These are phyloP conservation scores for Stramonita haemastoma DNA, from an alignment of 2,888 invertebrate species.

Conservation along the genomic window DNA sequence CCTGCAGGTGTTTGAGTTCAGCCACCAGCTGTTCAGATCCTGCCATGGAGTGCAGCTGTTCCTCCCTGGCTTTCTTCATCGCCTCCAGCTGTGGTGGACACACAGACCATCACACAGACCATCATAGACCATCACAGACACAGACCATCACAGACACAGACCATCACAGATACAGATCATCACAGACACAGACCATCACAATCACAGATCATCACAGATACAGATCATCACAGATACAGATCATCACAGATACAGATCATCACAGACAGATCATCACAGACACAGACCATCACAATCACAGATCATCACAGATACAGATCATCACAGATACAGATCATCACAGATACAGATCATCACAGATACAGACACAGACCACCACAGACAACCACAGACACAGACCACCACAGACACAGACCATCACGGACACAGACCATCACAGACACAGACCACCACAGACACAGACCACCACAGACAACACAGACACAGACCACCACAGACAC, in stretches of 20 bases:
- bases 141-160: not conserved
- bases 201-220: not conserved
- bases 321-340: too few relatives aligned
- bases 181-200: not conserved
- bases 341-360: too few relatives aligned
- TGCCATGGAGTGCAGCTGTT: constrained; percentile 43
- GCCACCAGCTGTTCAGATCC: constrained; percentile 47
- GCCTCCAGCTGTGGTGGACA: constrained; percentile 49
- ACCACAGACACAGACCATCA: not conserved
- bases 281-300: too few relatives aligned
- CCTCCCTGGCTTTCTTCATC: constrained; percentile 38
- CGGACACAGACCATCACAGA: not conserved
- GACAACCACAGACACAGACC: not conserved
- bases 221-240: too few relatives aligned
- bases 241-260: too few relatives aligned
- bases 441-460: not conserved
- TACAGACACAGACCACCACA: not conserved
- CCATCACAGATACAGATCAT: not conserved
- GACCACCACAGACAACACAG: not conserved
- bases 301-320: too few relatives aligned
- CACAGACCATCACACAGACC: not conserved
- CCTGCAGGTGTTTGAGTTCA: constrained; percentile 47
- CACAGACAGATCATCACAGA: too few relatives aligned
- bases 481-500: not conserved
- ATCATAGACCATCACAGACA: not conserved